A percentile compares a stretch with the other conserved stretches of the same genome.
Conservation (phyloP, 23 tunicate species). For the Ascidia mentula region DNA sequence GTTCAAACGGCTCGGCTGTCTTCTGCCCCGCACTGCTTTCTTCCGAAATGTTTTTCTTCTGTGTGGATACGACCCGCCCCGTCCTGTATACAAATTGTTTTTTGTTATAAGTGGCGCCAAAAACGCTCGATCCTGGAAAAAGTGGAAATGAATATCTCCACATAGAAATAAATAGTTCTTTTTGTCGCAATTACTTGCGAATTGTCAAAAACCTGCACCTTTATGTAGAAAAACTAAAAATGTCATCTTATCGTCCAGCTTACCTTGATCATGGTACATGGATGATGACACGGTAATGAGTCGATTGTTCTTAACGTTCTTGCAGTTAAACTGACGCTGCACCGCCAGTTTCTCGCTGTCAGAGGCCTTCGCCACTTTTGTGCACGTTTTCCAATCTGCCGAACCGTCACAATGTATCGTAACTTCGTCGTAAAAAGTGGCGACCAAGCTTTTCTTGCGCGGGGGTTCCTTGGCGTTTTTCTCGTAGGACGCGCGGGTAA, state of each 20-base stretch:
- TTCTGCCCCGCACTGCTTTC: constrained; percentile 1
- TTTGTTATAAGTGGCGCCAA: no score
- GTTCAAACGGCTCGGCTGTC: constrained; percentile 9
- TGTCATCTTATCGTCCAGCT: no score
- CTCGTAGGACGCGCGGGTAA: neutral
- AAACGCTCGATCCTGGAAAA: no score
- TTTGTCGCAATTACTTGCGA: no score
- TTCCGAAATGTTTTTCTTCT: constrained; percentile 12
- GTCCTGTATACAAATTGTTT: no score
- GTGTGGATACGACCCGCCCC: constrained; percentile 2
- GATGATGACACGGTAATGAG: neutral
- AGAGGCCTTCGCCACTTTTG: neutral
- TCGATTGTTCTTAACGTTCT: constrained; percentile 1
- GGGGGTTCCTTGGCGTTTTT: neutral
- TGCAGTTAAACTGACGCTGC: neutral
- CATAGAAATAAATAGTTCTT: no score
- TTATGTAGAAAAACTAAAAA: no score
- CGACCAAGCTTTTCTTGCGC: neutral
- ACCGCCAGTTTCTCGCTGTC: neutral
- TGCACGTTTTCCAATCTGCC: constrained; percentile 15
- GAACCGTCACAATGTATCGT: constrained; percentile 23
- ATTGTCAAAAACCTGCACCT: no score
- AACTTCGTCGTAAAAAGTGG: constrained; percentile 24
- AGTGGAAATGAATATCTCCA: no score
- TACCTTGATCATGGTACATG: constrained; percentile 8